phyloP scores from a whole-genome alignment of 2,797 vertebrate genomes.

The Paedocypris micromegethes region DNA sequence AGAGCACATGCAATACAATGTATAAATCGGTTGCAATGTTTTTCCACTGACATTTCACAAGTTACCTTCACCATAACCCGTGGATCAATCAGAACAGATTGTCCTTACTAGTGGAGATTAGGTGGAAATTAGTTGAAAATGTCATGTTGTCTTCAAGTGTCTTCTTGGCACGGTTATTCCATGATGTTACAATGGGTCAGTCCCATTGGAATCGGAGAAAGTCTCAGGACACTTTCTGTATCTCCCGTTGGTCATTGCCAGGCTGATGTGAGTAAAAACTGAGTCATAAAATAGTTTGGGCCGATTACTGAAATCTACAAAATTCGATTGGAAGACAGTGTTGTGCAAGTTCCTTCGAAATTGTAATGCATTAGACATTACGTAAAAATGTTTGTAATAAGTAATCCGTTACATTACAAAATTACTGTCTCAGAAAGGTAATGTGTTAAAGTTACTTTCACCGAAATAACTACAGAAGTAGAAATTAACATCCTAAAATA shows the following conservation, averaged over 20 bases:
- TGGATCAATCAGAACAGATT: conserved; percentile 60
- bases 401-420: too few species aligned
- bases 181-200: conserved; percentile 48
- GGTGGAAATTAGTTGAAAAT: conserved; percentile 67
- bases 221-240: conserved; percentile 8
- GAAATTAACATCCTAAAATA: too few species aligned
- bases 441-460: too few species aligned
- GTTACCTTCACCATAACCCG: conserved; percentile 62
- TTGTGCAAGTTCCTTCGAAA: too few species aligned
- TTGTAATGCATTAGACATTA: too few species aligned
- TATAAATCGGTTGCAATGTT: conserved; percentile 43
- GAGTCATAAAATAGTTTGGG: conserved; percentile 8
- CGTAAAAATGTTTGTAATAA: too few species aligned
- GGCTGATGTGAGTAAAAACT: conserved; percentile 17
- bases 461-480: too few species aligned
- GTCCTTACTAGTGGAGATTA: conserved; percentile 58
- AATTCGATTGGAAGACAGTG: not conserved
- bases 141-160: conserved; percentile 57
- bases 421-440: too few species aligned
- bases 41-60: conserved; percentile 69
- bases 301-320: conserved; percentile 6
- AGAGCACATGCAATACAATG: too few species aligned
- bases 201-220: conserved; percentile 37
- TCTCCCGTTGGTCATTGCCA: conserved; percentile 13
- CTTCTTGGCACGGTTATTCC: conserved; percentile 52